phyloP scores from a whole-genome alignment of 1,140 invertebrate species.

The Scylla paramamosain region DNA sequence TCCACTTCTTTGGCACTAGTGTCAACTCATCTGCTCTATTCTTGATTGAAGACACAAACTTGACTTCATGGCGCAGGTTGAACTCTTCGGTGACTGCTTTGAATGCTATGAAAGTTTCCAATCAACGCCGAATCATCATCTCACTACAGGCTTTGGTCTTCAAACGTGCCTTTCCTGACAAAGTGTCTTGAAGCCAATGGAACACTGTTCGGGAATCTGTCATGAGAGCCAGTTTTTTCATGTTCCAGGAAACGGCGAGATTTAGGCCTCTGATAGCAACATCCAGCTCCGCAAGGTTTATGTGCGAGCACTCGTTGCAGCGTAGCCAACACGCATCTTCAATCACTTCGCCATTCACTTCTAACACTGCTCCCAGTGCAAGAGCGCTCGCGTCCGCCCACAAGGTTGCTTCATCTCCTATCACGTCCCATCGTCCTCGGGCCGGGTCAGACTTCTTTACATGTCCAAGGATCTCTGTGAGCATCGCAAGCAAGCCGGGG shows the following conservation, averaged over 20 bases:
- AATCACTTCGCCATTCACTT: too few species aligned
- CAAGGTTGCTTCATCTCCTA: neutral
- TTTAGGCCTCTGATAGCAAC: neutral
- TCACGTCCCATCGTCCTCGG: neutral
- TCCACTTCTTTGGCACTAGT: neutral
- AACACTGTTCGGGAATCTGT: too few species aligned
- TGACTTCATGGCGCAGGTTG: neutral
- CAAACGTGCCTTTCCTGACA: conserved; percentile 16
- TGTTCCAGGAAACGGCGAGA: conserved; percentile 21
- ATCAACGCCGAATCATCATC: too few species aligned
- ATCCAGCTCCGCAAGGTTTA: too few species aligned
- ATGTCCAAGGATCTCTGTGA: neutral
- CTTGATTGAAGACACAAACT: conserved; percentile 4
- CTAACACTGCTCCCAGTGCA: too few species aligned
- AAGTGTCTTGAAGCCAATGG: neutral
- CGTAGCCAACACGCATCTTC: too few species aligned
- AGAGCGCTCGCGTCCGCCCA: too few species aligned
- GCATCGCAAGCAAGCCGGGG: neutral
- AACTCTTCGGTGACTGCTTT: neutral
- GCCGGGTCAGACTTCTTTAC: neutral
- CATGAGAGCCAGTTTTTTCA: neutral
- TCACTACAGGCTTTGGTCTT: too few species aligned
- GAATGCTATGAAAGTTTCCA: too few species aligned
- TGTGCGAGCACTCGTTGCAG: neutral
- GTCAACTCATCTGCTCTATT: conserved; percentile 17